phyloP scores from a whole-genome alignment of 1,140 invertebrate species.

The Drosophila kepulauana region DNA sequence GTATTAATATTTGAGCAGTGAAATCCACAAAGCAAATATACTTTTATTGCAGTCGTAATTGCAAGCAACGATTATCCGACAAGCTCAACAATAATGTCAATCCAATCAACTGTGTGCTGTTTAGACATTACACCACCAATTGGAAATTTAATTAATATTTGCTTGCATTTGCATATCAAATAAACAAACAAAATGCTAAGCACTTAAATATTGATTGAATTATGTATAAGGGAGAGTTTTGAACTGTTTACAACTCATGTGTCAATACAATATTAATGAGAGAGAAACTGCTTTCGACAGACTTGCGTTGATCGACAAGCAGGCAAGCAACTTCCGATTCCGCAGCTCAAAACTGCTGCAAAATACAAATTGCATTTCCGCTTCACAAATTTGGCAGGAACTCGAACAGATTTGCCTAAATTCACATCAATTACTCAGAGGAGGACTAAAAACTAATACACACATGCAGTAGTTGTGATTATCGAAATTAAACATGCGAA shows the following conservation, averaged over 20 bases:
- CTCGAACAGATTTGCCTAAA: constrained; percentile 47
- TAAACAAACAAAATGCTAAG: constrained; percentile 13
- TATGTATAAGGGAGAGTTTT: constrained; percentile 17
- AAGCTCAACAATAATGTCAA: neutral
- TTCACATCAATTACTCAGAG: constrained; percentile 35
- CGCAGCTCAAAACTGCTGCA: constrained; percentile 41
- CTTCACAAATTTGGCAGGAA: constrained; percentile 41
- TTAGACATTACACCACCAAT: neutral
- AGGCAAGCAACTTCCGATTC: constrained; percentile 75
- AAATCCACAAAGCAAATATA: no score
- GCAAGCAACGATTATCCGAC: neutral
- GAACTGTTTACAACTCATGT: neutral
- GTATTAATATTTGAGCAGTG: no score
- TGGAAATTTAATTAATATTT: constrained; percentile 58
- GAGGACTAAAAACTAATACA: constrained; percentile 3
- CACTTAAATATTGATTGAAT: constrained; percentile 43
- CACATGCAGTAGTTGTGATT: constrained; percentile 39
- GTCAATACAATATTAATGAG: constrained; percentile 26
- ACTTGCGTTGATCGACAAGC: constrained; percentile 43
- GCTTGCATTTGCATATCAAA: constrained; percentile 57
- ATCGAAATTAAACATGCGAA: constrained; percentile 66
- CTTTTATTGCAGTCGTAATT: neutral
- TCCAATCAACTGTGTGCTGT: neutral
- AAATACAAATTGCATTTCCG: constrained; percentile 74
- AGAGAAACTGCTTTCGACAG: neutral